A percentile compares a stretch with the other conserved stretches of the same genome.
Evolutionary conservation across 2,888 invertebrate genomes (phyloP).

Genomic region (Drosophila atripex): DNA sequence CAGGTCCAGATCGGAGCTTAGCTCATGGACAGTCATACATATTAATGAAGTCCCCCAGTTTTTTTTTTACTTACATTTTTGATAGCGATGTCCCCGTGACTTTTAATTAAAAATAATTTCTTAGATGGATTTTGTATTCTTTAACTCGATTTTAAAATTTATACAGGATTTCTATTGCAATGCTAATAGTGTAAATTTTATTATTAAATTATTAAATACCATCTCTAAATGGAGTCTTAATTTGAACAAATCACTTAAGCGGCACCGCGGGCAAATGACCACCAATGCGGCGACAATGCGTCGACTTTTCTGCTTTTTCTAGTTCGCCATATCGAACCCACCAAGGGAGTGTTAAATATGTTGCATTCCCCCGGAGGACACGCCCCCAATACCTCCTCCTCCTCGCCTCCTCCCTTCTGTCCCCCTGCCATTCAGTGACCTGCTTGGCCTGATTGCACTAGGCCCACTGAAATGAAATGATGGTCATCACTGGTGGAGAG

Average conservation of each 20-base stretch:
- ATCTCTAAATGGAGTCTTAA: conserved; percentile 24
- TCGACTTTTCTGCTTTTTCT: conserved; percentile 53
- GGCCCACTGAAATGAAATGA: conserved; percentile 56
- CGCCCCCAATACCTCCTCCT: conserved; percentile 22
- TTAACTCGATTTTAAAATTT: neutral
- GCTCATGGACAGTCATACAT: conserved; percentile 61
- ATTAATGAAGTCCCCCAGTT: conserved; percentile 64
- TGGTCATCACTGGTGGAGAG: conserved; percentile 57
- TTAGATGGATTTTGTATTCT: neutral
- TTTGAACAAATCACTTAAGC: conserved; percentile 79
- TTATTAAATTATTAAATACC: too few species aligned
- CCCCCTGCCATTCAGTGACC: conserved; percentile 39
- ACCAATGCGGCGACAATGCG: conserved; percentile 67
- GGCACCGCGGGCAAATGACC: conserved; percentile 75
- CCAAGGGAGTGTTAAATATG: conserved; percentile 75
- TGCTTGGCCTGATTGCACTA: conserved; percentile 63
- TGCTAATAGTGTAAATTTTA: neutral
- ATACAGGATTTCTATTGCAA: neutral
- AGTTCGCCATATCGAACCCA: conserved; percentile 61
- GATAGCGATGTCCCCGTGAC: conserved; percentile 31
- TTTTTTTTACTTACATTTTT: neutral
- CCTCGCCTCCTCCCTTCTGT: conserved; percentile 39
- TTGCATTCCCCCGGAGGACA: conserved; percentile 50
- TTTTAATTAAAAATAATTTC: too few species aligned
- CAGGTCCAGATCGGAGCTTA: conserved; percentile 33